Evolutionary conservation across 2,888 invertebrate genomes (phyloP).

Genomic region (Allophyes oxyacanthae): DNA sequence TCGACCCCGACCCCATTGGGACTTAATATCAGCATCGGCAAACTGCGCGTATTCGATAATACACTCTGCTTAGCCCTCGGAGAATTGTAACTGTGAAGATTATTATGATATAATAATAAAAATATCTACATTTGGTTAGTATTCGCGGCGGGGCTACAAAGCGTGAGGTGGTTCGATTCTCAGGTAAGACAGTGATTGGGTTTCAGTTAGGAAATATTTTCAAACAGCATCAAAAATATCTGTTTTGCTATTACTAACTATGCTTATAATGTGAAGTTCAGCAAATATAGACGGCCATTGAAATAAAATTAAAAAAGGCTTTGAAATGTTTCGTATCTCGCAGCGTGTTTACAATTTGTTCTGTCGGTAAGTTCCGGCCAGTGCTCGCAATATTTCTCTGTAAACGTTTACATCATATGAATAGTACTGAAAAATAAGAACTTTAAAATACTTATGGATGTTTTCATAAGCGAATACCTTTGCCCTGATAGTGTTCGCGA

Average conservation of each 20-base stretch:
- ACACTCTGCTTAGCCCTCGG: conserved; percentile 30
- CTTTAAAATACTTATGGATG: conserved; percentile 39
- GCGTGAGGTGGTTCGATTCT: too few species aligned
- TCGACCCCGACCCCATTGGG: conserved; percentile 38
- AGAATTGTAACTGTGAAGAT: conserved; percentile 48
- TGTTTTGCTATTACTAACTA: conserved; percentile 28
- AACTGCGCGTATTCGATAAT: conserved; percentile 51
- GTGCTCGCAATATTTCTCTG: conserved; percentile 74
- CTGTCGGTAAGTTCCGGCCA: conserved; percentile 72
- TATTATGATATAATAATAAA: conserved; percentile 13
- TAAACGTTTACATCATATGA: conserved; percentile 64
- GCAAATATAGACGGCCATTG: conserved; percentile 59
- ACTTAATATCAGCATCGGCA: conserved; percentile 32
- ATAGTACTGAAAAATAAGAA: conserved; percentile 50
- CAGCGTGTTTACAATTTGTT: conserved; percentile 75
- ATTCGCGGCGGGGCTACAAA: too few species aligned
- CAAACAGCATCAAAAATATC: conserved; percentile 2
- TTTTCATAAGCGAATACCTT: conserved; percentile 34
- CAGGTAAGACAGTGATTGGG: too few species aligned
- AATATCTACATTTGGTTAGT: too few species aligned
- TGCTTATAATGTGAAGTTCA: conserved; percentile 44
- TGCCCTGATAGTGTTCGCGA: conserved; percentile 30
- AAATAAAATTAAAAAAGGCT: conserved; percentile 62
- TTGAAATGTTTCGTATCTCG: conserved; percentile 70
- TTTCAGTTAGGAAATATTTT: not conserved